Percentiles rank a stretch among this genome's conserved stretches.
phyloP scores from a whole-genome alignment of 2,113 vertebrate genomes.

The Fregata magnificens region DNA sequence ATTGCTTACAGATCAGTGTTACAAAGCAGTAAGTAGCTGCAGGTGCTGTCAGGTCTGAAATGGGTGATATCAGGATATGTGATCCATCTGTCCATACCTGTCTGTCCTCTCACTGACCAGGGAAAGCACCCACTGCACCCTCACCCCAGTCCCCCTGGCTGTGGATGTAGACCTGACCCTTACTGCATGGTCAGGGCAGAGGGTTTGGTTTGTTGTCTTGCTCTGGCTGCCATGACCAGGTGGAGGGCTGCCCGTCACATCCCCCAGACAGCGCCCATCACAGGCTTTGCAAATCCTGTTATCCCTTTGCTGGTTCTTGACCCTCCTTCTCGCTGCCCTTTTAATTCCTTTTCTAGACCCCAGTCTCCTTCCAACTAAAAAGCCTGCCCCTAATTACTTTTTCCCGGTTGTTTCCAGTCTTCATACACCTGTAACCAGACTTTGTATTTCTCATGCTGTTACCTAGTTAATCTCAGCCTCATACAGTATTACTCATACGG shows the following conservation, averaged over 20 bases:
- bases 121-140: neutral
- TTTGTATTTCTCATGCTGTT: neutral
- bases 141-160: neutral
- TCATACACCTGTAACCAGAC: neutral
- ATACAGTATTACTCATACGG: accelerated
- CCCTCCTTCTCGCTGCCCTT: neutral
- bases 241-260: accelerated
- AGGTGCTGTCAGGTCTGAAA: neutral
- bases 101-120: neutral
- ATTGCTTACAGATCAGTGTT: neutral
- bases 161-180: neutral
- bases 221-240: neutral
- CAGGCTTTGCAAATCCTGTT: neutral
- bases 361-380: neutral
- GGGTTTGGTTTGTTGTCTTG: neutral
- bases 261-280: neutral
- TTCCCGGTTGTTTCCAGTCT: neutral
- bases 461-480: neutral
- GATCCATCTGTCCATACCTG: neutral
- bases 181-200: neutral
- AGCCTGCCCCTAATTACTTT: neutral
- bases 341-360: neutral
- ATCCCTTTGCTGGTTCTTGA: neutral
- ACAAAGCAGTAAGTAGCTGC: neutral
- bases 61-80: neutral